A percentile compares a stretch with the other conserved stretches of the same genome.
Evolutionary conservation across 2,113 vertebrate species (phyloP).

Genomic region (Felis chaus): DNA sequence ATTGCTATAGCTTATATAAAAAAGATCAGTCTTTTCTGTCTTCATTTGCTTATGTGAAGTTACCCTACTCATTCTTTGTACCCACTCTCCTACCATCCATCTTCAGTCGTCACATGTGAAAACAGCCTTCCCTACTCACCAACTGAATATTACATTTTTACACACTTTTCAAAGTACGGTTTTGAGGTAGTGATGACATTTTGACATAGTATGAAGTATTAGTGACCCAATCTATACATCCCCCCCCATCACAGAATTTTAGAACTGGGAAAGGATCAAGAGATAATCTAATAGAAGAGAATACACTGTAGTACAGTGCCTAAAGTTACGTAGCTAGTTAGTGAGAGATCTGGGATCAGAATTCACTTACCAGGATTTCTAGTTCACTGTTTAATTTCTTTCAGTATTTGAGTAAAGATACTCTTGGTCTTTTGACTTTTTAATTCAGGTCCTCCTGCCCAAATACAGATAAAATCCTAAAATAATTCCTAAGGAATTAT

Average conservation of each 20-base stretch:
- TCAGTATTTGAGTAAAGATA: slow-evolving; percentile 40
- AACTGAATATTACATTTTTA: background rate
- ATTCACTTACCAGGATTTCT: background rate
- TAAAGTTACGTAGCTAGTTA: background rate
- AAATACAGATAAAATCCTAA: background rate
- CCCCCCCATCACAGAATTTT: background rate
- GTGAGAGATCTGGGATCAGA: background rate
- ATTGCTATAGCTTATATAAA: background rate
- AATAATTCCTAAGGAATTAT: slow-evolving; percentile 34
- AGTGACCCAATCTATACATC: background rate
- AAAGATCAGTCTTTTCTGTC: background rate
- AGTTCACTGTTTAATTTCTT: slow-evolving; percentile 23
- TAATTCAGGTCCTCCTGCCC: background rate
- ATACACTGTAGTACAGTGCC: background rate
- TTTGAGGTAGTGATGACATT: background rate
- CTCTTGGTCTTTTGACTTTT: background rate
- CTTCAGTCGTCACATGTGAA: background rate
- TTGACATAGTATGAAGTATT: background rate
- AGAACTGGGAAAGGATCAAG: background rate
- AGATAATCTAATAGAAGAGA: slow-evolving; percentile 14
- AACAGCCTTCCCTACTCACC: background rate
- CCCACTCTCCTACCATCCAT: background rate
- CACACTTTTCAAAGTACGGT: slow-evolving; percentile 2
- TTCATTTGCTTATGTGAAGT: slow-evolving; percentile 34
- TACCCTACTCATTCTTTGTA: background rate